Evolutionary conservation across 2,888 invertebrate species (phyloP).

Genomic region (Parnassius glacialis): DNA sequence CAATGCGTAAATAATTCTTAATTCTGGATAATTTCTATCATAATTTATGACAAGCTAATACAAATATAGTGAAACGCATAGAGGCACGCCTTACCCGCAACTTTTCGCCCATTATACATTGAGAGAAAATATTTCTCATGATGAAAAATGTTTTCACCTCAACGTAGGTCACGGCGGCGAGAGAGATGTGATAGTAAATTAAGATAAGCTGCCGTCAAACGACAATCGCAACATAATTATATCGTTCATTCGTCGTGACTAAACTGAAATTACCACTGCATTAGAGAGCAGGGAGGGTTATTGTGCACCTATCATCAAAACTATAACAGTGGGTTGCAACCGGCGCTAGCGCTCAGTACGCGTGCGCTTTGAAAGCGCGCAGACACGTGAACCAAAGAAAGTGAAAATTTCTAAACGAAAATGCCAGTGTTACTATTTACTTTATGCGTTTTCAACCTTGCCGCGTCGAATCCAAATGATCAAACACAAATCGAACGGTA

Average conservation of each 20-base stretch:
- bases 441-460: constrained; percentile 54
- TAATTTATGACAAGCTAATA: neutral
- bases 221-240: constrained; percentile 75
- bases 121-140: constrained; percentile 67
- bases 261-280: constrained; percentile 71
- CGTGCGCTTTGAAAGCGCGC: constrained; percentile 60
- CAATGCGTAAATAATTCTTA: no score
- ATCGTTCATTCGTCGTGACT: constrained; percentile 76
- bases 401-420: constrained; percentile 68
- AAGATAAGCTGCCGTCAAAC: constrained; percentile 67
- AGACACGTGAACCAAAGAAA: constrained; percentile 64
- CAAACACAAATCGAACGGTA: constrained; percentile 57
- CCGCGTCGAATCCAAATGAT: constrained; percentile 52
- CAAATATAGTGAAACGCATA: constrained; percentile 9
- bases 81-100: constrained; percentile 34
- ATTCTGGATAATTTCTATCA: no score
- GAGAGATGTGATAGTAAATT: constrained; percentile 74
- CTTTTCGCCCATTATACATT: constrained; percentile 54
- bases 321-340: constrained; percentile 66
- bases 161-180: constrained; percentile 68
- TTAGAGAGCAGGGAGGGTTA: constrained; percentile 70
- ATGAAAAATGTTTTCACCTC: constrained; percentile 75
- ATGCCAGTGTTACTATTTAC: constrained; percentile 64
- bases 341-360: constrained; percentile 66
- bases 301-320: constrained; percentile 74